phyloP scores from a whole-genome alignment of 2,888 invertebrate species.

The Cataglyphis rosenhaueri region DNA sequence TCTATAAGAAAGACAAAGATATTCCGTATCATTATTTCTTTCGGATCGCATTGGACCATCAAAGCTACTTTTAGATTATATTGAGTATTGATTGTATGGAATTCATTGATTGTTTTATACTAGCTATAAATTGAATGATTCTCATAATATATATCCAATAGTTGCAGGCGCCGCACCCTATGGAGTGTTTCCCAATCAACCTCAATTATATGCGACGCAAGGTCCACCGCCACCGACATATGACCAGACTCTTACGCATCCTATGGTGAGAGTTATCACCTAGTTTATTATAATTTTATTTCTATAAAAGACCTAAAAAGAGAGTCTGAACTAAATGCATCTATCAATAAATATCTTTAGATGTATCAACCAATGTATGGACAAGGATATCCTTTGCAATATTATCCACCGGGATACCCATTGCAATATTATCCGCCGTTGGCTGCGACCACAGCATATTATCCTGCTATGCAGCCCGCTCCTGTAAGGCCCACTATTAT shows the following conservation, averaged over 20 bases:
- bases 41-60: background rate
- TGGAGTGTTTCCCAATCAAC: constrained; percentile 87
- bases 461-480: constrained; percentile 86
- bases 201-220: constrained; percentile 89
- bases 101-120: background rate
- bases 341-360: constrained; percentile 81
- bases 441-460: constrained; percentile 89
- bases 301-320: too few relatives aligned
- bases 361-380: constrained; percentile 92
- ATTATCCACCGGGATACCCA: constrained; percentile 89
- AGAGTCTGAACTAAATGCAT: background rate
- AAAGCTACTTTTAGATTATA: background rate
- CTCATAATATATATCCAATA: constrained; percentile 73
- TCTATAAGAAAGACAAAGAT: background rate
- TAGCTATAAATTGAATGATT: background rate
- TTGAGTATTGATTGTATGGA: background rate
- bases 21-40: background rate
- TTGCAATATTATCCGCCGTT: constrained; percentile 90
- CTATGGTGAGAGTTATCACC: constrained; percentile 84
- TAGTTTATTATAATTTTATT: background rate
- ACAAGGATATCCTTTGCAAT: constrained; percentile 90
- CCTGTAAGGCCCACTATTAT: constrained; percentile 90
- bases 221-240: constrained; percentile 89
- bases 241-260: constrained; percentile 90
- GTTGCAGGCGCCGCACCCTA: constrained; percentile 89